Evolutionary conservation across 1,140 invertebrate genomes (phyloP), one percentile per base, ranked within the genome.

Genomic region (Sesamia nonagrioides): DNA sequence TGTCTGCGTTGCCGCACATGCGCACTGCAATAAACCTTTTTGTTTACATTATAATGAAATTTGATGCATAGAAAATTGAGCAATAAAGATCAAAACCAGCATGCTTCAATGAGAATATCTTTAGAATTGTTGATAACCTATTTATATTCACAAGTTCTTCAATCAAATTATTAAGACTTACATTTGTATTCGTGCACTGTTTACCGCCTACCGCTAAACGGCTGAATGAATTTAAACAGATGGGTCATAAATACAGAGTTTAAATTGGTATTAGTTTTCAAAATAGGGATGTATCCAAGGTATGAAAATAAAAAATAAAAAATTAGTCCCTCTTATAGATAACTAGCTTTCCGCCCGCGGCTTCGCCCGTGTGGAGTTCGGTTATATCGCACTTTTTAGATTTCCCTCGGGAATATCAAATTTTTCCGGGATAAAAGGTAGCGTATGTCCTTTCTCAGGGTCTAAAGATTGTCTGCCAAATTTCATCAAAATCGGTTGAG

Each of bases 1-100:
- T 71, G 88, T 86, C 89, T 89, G 89, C 82, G 72, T 66, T 61
- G 60, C 33, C 71, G 73, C 88, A 85, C 89, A 84, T 89, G 88
- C 89, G 89, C 63, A 58, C 13, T 63, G 69, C 48, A 40, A 63
- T 75, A 75, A 61, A 63, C 73, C 54, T 52, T 75, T 63, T 61
- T 63, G 73, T 75, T 75, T 75, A 61, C 58, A 75, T 61, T 69
- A 27, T 74, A 74, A 74, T 75, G 54, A 75, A 48, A 50, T 73
- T 73, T 73, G 42, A 63, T 69, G 66, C 73, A 50, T 21, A 60
- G 27, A 15, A 33, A 50, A 63, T 63, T 63, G 73, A 45, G 42
- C 56, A 63, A 75, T 75, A 63, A 63, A 42, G 27, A 21, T 48
- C 45, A 52, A 73, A 42, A 48, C 48, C 37, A 77, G 37, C 77